Base-by-base conservation (phyloP, 2,797 vertebrate genomes). In the Lerista edwardsae region DNA sequence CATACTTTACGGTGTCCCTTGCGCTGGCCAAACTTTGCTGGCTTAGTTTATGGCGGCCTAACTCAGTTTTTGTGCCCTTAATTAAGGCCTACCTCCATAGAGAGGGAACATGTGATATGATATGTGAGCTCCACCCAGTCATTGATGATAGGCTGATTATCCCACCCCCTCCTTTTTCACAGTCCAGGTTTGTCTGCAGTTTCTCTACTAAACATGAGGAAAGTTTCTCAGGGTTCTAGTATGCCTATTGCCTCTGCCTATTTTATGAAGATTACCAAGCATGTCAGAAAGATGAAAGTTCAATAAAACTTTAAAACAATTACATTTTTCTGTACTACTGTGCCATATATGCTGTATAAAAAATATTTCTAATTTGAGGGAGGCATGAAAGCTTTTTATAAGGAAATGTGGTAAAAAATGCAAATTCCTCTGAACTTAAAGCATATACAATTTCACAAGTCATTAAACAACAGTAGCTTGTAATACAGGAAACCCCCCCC, bases 181-280 rank as follows among this genome's bases (percentile, higher is more conserved):
- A 90, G 88, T 64, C 65, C 76, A 10, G 2, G 47, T 47, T 47
- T 47, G 47, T 47, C 47, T 47, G 47, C 47, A 55, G 51, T 19
- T 55, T 17, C 51, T 55, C 51, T 55, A 15, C 51, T 55, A 15
- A 55, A 55, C 6, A 55, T 55, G 51, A 17, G 51, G 51, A 17
- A 55, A 55, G 14, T 55, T 55, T 55, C 51, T 55, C 14, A 19
- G 51, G 10, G 51, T 55, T 55, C 51, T 17, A 55, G 14, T 15
- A n/a, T n/a, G n/a, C n/a, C n/a, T n/a, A n/a, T 51, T 51, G 47
- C 83, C 82, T 77, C 51, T 80, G 87, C 90, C 80, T 84, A 73
- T 86, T 89, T 94, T 87, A 84, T 88, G 80, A 91, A 93, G 78
- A 89, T 91, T 83, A 83, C 73, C 3, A 74, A 91, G 86, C 82